Base-by-base conservation (phyloP, 30 jellyfish, hydroid and myxozoan species). In the Calvadosia cruxmelitensis region DNA sequence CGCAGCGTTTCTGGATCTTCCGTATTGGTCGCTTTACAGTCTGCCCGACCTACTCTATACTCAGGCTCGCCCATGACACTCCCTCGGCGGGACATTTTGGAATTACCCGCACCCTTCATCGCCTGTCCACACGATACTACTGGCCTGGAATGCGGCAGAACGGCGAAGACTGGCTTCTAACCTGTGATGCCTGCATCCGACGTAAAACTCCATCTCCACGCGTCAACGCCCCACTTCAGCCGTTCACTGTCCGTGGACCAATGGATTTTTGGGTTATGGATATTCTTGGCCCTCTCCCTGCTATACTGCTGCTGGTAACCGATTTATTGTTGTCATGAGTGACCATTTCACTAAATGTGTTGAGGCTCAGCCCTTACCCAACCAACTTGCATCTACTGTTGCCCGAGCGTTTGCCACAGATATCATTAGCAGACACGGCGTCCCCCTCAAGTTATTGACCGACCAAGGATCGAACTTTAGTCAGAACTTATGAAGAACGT, bases 271-370 rank as follows among this genome's bases (percentile, higher is more conserved):
- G 80, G 77, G 77, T 77, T 0, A 53, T 71, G 77, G 84, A 64
- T 36, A n/a, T 61, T 29, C 66, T 72, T 81, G 85, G 80, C 0
- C 80, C 93, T 71, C 70, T 80, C 32, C 92, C 83, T 2, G 78
- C 49, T 33, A 78, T 83, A 27, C 23, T n/a, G n/a, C 78, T 26
- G 26, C 70, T 2, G 83, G 92, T 36, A 78, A 78, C 61, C 70
- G 64, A 50, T 83, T 69, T 49, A 15, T 78, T 0, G 73, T 78
- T 20, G 92, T 78, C 31, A 69, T 69, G 52, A 78, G 57, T 76
- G 78, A 77, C 50, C 82, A 77, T 62, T 75, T 75, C 35, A 75
- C 85, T n/a, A 75, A 66, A 35, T 75, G 78, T n/a, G n/a, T n/a
- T n/a, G n/a, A n/a, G n/a, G n/a, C n/a, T n/a, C n/a, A n/a, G n/a